Percentiles rank a stretch among this genome's conserved stretches.
Evolutionary conservation across 2,113 vertebrate species (phyloP).

Genomic region (Leiothrix lutea): DNA sequence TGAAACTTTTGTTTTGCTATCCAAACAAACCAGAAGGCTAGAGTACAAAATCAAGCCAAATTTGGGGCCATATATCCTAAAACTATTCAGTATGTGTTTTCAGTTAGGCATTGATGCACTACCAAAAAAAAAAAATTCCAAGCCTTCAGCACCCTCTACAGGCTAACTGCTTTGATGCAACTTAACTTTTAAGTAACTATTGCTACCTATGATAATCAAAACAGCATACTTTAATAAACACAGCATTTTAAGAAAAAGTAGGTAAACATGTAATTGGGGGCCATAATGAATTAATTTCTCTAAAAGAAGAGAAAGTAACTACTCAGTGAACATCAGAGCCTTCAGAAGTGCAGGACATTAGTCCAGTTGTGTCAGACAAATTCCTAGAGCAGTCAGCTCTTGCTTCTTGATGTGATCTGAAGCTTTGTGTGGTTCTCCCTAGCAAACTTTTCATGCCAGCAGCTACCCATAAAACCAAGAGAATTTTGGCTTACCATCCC

Average conservation of each 20-base stretch:
- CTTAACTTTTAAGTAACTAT: not conserved
- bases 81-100: not conserved
- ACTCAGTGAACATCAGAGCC: not conserved
- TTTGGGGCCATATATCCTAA: not conserved
- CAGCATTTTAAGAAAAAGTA: not conserved
- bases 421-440: not conserved
- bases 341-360: not conserved
- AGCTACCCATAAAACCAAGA: not conserved
- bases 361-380: not conserved
- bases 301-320: not conserved
- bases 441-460: not conserved
- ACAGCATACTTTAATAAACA: not conserved
- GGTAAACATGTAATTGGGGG: not conserved
- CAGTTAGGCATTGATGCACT: not conserved
- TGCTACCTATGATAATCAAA: not conserved
- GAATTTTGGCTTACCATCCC: constrained; percentile 84
- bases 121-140: constrained; percentile 33
- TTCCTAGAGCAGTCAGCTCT: not conserved
- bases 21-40: not conserved
- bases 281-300: not conserved
- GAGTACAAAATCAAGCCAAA: not conserved
- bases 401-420: not conserved
- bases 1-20: not conserved
- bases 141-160: constrained; percentile 82
- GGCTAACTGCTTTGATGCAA: constrained; percentile 64